Base-by-base conservation (phyloP, 2,797 vertebrate genomes). In the Holocentrus rufus region DNA sequence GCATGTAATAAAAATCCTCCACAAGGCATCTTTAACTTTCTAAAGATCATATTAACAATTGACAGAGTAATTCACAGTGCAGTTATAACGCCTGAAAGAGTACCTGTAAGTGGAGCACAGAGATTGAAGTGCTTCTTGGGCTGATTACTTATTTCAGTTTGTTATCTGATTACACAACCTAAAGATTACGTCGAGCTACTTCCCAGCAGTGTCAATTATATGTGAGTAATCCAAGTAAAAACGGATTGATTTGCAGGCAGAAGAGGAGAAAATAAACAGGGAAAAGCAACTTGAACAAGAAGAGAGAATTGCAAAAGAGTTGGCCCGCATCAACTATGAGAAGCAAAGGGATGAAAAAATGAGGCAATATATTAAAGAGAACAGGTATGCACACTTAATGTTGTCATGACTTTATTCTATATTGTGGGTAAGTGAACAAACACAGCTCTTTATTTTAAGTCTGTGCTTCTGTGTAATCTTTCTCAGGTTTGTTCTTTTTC, bases 351-450 rank as follows among this genome's bases (percentile, higher is more conserved):
- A 98, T 7, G 95, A 96, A 49, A 98, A 96, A 88, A 94, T 95
- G 90, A 94, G 95, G 82, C 96, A 97, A 72, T 89, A 94, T 83
- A 88, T 98, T 11, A 93, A 92, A 91, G 93, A 94, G 66, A 98
- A 96, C 94, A 98, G 97, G 97, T 98, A 91, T 52, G 5, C 22
- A 15, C 54, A 68, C 22, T 44, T 2, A 23, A 5, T 42, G 3
- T 47, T 47, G 17, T 46, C 20, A 49, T 65, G 49, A 61, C 23
- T 23, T 23, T 7, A 8, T 52, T 18, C 42, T 39, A 23, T 50
- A 7, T 57, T 69, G n/a, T 74, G 27, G 27, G 7, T n/a, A n/a
- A 67, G 23, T 47, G 42, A 49, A 50, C 2, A 81, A 74, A 57
- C 34, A 15, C 1, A 63, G 14, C 15, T 9, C 4, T 31, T 7